These are phyloP conservation scores for Ostrea edulis DNA, from an alignment of 1,140 invertebrate genomes.

Conservation along the genomic window DNA sequence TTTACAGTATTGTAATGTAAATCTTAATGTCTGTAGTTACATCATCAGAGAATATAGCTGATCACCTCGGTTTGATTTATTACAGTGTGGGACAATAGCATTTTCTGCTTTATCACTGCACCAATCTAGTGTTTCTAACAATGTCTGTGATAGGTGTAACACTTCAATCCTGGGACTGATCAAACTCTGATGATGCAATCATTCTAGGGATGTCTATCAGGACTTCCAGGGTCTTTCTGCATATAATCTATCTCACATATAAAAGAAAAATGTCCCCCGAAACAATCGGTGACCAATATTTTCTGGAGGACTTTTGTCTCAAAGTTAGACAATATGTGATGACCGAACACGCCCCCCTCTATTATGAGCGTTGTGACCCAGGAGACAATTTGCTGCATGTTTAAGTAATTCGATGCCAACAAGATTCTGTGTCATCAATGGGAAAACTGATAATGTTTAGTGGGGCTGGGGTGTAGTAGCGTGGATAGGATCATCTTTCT, in stretches of 20 bases:
- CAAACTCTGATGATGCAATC: too few relatives aligned
- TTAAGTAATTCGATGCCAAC: neutral
- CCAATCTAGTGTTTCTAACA: neutral
- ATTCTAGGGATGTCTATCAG: neutral
- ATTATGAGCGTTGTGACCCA: neutral
- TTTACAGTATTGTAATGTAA: conserved; percentile 11
- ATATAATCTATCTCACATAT: neutral
- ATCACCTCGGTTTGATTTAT: neutral
- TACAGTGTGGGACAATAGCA: neutral
- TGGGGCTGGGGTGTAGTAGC: neutral
- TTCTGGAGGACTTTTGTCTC: neutral
- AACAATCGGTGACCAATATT: neutral
- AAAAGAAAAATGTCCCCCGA: neutral
- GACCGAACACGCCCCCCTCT: neutral
- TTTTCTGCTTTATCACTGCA: neutral
- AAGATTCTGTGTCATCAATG: neutral
- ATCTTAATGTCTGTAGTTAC: neutral
- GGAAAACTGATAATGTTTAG: neutral
- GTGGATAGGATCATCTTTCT: neutral
- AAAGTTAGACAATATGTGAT: neutral
- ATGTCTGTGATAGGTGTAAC: neutral
- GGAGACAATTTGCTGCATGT: conserved; percentile 10
- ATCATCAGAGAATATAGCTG: neutral
- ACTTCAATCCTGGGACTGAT: too few relatives aligned
- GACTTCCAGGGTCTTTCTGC: neutral